Conservation (phyloP, 1,140 invertebrate species). For the Tetramorium parvispinum region DNA sequence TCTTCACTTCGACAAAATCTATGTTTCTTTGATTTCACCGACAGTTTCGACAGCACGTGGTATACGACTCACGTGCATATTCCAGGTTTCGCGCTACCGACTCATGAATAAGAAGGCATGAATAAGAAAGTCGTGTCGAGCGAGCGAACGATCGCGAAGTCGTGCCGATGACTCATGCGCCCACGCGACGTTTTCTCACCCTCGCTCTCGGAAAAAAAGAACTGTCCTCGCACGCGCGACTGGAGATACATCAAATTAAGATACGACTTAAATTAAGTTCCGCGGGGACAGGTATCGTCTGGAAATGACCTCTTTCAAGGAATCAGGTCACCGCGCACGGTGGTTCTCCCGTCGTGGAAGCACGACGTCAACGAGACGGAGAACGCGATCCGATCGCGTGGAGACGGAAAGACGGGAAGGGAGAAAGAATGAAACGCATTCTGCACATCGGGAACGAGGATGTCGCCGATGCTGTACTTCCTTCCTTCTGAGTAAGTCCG, state of each 20-base stretch:
- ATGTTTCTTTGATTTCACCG: background rate
- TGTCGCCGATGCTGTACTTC: slow-evolving; percentile 15
- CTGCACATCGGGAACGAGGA: background rate
- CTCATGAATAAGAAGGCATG: slow-evolving; percentile 49
- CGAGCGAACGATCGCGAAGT: background rate
- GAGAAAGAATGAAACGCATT: background rate
- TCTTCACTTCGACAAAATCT: background rate
- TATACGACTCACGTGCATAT: background rate
- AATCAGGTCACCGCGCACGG: slow-evolving; percentile 27
- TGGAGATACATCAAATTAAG: slow-evolving; percentile 16
- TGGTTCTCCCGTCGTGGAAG: background rate
- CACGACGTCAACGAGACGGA: background rate
- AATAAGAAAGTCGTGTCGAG: background rate
- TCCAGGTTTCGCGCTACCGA: slow-evolving; percentile 31
- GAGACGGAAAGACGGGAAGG: background rate
- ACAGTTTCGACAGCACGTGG: slow-evolving; percentile 26
- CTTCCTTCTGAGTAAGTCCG: background rate
- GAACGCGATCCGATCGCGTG: background rate
- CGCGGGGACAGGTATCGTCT: slow-evolving; percentile 25
- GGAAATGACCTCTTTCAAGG: slow-evolving; percentile 28
- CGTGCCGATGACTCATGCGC: slow-evolving; percentile 40
- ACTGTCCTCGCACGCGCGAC: background rate
- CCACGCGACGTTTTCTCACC: slow-evolving; percentile 16
- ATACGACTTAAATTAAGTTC: background rate
- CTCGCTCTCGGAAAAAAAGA: background rate